Evolutionary conservation across 2,888 invertebrate genomes (phyloP).

Genomic region (Tortricodes alternella): DNA sequence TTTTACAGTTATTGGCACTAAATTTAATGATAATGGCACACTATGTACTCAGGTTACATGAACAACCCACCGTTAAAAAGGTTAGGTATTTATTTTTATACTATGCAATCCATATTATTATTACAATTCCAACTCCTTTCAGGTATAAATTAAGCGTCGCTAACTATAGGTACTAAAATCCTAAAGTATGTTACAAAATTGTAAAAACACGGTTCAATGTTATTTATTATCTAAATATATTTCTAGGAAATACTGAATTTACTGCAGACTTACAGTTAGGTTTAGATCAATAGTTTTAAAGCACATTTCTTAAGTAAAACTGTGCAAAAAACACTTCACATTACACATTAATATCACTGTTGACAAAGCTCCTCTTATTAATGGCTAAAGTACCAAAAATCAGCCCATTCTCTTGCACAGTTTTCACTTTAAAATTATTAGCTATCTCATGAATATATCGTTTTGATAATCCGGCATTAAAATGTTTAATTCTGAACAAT

Average conservation of each 20-base stretch:
- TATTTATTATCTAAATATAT: constrained; percentile 67
- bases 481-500: constrained; percentile 34
- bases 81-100: constrained; percentile 46
- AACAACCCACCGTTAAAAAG: constrained; percentile 50
- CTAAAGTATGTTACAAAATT: constrained; percentile 71
- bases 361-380: constrained; percentile 65
- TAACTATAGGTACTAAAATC: constrained; percentile 67
- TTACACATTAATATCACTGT: constrained; percentile 70
- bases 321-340: constrained; percentile 67
- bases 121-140: constrained; percentile 58
- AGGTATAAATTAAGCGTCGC: constrained; percentile 67
- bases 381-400: constrained; percentile 50
- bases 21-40: constrained; percentile 77
- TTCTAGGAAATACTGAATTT: constrained; percentile 75
- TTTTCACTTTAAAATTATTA: constrained; percentile 61
- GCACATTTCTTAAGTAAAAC: constrained; percentile 66
- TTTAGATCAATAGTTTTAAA: constrained; percentile 55
- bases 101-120: constrained; percentile 53
- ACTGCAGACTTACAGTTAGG: constrained; percentile 62
- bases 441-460: constrained; percentile 43
- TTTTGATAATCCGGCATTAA: constrained; percentile 42
- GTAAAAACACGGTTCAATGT: constrained; percentile 68
- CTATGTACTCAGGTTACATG: constrained; percentile 67
- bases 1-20: constrained; percentile 83
- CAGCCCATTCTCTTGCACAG: constrained; percentile 69